A percentile compares a stretch with the other conserved stretches of the same genome.
phyloP scores from a whole-genome alignment of 1,140 invertebrate genomes.

The Caenorhabditis briggsae region DNA sequence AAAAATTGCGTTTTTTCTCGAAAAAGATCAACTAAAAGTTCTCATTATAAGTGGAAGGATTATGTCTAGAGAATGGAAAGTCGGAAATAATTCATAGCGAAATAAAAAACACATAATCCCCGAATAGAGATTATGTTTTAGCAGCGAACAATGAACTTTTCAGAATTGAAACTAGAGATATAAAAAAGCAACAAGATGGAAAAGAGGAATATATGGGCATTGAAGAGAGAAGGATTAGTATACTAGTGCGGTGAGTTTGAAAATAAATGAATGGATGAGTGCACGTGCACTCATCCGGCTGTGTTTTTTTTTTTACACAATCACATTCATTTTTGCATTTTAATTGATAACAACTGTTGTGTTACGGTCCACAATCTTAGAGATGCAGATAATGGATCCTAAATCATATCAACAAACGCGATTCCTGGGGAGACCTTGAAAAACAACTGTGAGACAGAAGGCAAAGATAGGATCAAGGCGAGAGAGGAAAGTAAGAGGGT shows the following conservation, averaged over 20 bases:
- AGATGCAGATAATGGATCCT: too few species aligned
- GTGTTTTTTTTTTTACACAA: constrained; percentile 2
- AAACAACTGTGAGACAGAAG: too few species aligned
- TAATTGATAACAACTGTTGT: constrained; percentile 7
- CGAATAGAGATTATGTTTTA: constrained; percentile 41
- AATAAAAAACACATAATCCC: constrained; percentile 31
- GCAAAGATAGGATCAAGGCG: too few species aligned
- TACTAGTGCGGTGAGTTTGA: constrained; percentile 2
- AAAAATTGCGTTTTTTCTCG: not conserved
- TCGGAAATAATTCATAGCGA: not conserved
- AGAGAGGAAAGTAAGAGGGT: not conserved
- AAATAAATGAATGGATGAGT: constrained; percentile 15
- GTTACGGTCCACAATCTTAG: not conserved
- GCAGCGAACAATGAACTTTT: constrained; percentile 24
- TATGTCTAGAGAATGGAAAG: not conserved
- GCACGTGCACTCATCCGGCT: constrained; percentile 8
- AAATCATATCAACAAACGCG: not conserved
- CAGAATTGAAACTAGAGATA: constrained; percentile 15
- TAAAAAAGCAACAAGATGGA: too few species aligned
- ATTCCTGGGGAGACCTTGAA: too few species aligned
- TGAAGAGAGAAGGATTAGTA: not conserved
- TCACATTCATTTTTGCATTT: not conserved
- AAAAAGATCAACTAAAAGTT: not conserved
- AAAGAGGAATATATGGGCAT: not conserved
- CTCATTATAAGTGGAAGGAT: not conserved